Evolutionary conservation across 2,797 vertebrate species (phyloP).

Genomic region (Amazonetta brasiliensis): DNA sequence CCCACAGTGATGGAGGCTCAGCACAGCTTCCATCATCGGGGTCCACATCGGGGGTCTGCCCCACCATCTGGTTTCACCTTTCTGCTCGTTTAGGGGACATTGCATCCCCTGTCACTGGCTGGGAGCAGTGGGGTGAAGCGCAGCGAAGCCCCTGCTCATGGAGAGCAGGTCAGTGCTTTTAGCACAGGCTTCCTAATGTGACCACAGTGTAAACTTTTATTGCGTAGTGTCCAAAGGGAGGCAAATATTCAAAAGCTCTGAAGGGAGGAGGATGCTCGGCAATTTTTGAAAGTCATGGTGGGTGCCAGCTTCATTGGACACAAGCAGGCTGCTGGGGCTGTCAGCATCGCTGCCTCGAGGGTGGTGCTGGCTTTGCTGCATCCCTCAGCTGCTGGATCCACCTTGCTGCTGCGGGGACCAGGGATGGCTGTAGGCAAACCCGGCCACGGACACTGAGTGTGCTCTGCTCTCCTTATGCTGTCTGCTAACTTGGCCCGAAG

Average conservation of each 20-base stretch:
- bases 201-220: fast-evolving
- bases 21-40: neutral
- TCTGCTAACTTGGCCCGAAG: neutral
- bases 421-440: neutral
- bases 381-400: neutral
- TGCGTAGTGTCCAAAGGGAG: fast-evolving
- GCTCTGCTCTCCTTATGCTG: neutral
- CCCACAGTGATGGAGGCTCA: fast-evolving
- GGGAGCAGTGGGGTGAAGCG: neutral
- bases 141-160: fast-evolving
- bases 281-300: neutral
- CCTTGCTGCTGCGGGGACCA: no score
- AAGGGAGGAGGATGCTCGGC: neutral
- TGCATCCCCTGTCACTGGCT: neutral
- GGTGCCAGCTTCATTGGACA: neutral
- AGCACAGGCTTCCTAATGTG: neutral
- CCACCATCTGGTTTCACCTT: neutral
- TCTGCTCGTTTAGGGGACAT: neutral
- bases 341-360: neutral
- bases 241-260: neutral
- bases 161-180: neutral
- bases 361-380: neutral
- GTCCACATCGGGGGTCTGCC: neutral
- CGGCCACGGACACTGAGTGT: fast-evolving
- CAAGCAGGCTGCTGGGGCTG: neutral